Conservation (phyloP, 1,140 invertebrate genomes). For the Pomacea maculata region DNA sequence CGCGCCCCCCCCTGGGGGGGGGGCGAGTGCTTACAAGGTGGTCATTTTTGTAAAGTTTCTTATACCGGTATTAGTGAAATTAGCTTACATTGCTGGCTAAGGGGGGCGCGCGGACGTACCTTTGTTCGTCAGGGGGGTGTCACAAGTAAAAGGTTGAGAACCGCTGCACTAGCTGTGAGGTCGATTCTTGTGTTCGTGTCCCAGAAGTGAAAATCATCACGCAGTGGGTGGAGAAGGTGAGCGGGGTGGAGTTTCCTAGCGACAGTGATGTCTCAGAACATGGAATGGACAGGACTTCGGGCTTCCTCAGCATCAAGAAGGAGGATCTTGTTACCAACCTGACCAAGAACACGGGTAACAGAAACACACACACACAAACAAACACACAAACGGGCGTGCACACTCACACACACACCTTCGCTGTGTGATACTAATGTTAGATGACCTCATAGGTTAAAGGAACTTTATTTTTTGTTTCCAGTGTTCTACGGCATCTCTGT, state of each 20-base stretch:
- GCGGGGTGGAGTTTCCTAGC: constrained; percentile 44
- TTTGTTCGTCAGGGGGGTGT: no score
- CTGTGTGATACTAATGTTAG: background rate
- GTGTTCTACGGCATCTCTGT: constrained; percentile 51
- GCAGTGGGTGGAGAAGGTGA: constrained; percentile 41
- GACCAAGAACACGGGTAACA: constrained; percentile 15
- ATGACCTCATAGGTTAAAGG: background rate
- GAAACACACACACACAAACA: background rate
- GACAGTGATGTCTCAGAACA: constrained; percentile 1
- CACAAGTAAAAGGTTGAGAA: no score
- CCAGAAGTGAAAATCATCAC: constrained; percentile 51
- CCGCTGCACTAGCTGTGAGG: no score
- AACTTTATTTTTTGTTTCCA: constrained; percentile 30
- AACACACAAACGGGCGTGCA: background rate
- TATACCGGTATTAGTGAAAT: no score
- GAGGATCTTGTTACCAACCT: constrained; percentile 18
- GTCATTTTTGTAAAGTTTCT: no score
- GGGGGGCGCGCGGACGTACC: no score
- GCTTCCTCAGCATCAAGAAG: constrained; percentile 17
- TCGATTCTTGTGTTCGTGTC: background rate
- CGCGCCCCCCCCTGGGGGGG: no score
- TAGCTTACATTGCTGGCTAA: no score
- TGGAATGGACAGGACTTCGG: constrained; percentile 23
- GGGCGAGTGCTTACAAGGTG: no score
- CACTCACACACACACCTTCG: background rate